phyloP scores from a whole-genome alignment of 2,797 vertebrate genomes.

The Ctenopoma kingsleyae region DNA sequence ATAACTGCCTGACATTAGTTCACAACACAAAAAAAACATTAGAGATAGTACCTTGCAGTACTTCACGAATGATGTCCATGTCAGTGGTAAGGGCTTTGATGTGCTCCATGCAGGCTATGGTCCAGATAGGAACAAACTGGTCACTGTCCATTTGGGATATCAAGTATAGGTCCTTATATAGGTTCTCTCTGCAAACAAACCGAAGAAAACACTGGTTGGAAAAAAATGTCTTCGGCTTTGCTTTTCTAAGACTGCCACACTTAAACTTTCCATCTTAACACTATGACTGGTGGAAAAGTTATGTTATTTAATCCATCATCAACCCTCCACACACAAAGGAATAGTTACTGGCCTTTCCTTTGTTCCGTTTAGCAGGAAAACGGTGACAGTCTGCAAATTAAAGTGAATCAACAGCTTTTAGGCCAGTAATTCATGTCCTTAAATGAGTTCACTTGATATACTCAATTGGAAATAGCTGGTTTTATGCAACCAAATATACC shows the following conservation, averaged over 20 bases:
- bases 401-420: too few relatives aligned
- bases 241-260: too few relatives aligned
- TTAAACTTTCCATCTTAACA: too few relatives aligned
- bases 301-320: not conserved
- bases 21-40: too few relatives aligned
- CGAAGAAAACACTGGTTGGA: slow-evolving; percentile 7
- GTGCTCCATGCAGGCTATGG: slow-evolving; percentile 96
- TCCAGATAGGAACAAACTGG: slow-evolving; percentile 97
- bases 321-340: not conserved
- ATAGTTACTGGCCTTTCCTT: not conserved
- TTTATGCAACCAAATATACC: not conserved
- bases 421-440: too few relatives aligned
- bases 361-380: not conserved
- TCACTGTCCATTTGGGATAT: slow-evolving; percentile 99
- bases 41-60: slow-evolving; percentile 88
- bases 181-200: slow-evolving; percentile 89
- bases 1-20: not conserved
- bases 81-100: slow-evolving; percentile 96
- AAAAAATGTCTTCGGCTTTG: not conserved
- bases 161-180: slow-evolving; percentile 97
- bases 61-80: slow-evolving; percentile 93
- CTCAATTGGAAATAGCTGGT: not conserved
- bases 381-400: not conserved
- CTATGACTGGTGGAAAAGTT: not conserved
- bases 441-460: not conserved